Evolutionary conservation across 2,113 vertebrate species (phyloP), one percentile per base, ranked within the genome.

Genomic region (Peromyscus californicus): DNA sequence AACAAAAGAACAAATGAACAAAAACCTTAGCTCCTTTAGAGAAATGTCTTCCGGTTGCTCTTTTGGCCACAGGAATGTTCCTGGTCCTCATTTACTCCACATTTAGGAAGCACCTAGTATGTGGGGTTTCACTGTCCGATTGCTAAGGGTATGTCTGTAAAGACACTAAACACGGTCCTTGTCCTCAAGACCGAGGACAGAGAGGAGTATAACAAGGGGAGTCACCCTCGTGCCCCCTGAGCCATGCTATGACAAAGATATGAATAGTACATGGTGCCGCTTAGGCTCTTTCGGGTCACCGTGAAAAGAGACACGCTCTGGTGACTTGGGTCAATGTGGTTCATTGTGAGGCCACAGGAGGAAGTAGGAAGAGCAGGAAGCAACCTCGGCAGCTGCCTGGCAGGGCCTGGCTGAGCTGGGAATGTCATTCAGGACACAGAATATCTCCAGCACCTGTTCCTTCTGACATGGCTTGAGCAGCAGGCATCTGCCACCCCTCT

Each of bases 371-470:
- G 86, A 76, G 65, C 96, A 92, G 97, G 92, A 97, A 96, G 97
- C 89, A 45, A 61, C 39, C 24, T 61, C 1, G 94, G 91, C 97
- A 98, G 96, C 97, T 97, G 98, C 96, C 89, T 86, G 94, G 91
- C 10, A 29, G 65, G 79, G 82, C 69, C 75, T 5, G 67, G 59
- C 59, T 2, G 57, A 80, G 83, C 87, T 3, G 24, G 85, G 92
- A 89, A 89, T 92, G 93, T 85, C 90, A 22, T 48, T 83, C 33
- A 48, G 94, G 94, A 96, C 95, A 95, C 0, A 70, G 88, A 22
- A 82, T 36, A 85, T 91, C 93, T 96, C 92, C 89, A 92, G 82
- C 96, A 98, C 97, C 98, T 97, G 97, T 94, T 91, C 61, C 29
- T 84, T 91, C 59, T 76, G 95, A 97, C 95, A 31, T 2, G 2